Percentiles rank a stretch among this genome's conserved stretches.
These are phyloP conservation scores for Isurus oxyrinchus DNA, from an alignment of 2,113 vertebrate species.

Conservation along the genomic window DNA sequence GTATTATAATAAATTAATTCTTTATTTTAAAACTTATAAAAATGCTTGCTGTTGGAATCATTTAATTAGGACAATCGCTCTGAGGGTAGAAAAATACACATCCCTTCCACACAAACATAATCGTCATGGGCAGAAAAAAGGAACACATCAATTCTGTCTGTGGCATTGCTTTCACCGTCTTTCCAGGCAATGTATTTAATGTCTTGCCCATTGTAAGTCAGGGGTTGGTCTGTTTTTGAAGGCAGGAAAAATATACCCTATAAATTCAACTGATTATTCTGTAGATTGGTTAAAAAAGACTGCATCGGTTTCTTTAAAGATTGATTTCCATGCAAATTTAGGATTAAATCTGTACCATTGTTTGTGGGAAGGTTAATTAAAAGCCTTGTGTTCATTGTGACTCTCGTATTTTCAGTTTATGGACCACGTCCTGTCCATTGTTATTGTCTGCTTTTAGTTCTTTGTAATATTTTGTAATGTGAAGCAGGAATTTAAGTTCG, in stretches of 20 bases:
- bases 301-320: neutral
- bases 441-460: neutral
- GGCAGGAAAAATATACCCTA: neutral
- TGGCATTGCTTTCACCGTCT: neutral
- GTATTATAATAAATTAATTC: too few species aligned
- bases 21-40: too few species aligned
- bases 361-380: neutral
- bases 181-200: neutral
- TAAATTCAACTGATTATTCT: neutral
- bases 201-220: neutral
- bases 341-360: neutral
- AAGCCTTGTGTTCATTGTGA: neutral
- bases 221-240: neutral
- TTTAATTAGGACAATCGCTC: too few species aligned
- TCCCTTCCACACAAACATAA: too few species aligned
- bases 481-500: too few species aligned
- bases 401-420: neutral
- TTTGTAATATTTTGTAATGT: neutral
- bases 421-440: neutral
- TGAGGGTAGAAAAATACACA: too few species aligned
- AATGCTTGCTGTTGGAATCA: too few species aligned
- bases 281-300: neutral
- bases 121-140: too few species aligned
- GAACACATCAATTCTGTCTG: too few species aligned
- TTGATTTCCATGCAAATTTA: neutral